Base-by-base conservation (phyloP, 2,113 vertebrate species). In the Shinisaurus crocodilurus region DNA sequence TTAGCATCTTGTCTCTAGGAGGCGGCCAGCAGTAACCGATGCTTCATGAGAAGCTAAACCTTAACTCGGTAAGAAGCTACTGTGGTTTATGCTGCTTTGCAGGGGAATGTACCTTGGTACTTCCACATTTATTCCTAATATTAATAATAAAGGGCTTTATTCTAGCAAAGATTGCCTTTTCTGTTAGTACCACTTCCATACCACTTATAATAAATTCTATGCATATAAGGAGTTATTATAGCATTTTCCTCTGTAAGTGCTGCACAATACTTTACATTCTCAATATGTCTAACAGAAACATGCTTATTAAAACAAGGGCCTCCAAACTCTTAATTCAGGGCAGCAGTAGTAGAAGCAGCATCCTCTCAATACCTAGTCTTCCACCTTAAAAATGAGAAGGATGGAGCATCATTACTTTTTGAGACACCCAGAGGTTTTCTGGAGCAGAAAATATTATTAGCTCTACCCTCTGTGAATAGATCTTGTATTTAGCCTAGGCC, bases 21-120 rank as follows among this genome's bases (percentile, higher is more conserved):
- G 16, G 89, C 90, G 91, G 90, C 90, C 91, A 95, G 85, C 91
- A 95, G 83, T 13, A 94, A 70, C 92, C 94, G 92, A 93, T 94
- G 91, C 91, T 95, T 91, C 88, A 86, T 89, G 90, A 92, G 91
- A 94, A 92, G 77, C 63, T 91, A 86, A 45, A 84, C 88, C 91
- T 90, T 90, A 83, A 27, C 10, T 92, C 23, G 92, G 63, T 92
- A 88, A 81, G 88, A 91, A 89, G 93, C 63, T 89, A 93, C 85
- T 92, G 90, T 94, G 85, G 90, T 96, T 95, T 96, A 95, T 91
- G 43, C 43, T 86, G 70, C 85, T 95, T 87, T 89, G 91, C 91
- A 94, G 75, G 9, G 88, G 81, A 93, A 90, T 85, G 54, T 85
- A 63, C 20, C 93, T 93, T 89, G 54, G 37, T 82, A 81, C 29